Base-by-base conservation (phyloP, 2,888 invertebrate species). In the Schizotus pectinicornis region DNA sequence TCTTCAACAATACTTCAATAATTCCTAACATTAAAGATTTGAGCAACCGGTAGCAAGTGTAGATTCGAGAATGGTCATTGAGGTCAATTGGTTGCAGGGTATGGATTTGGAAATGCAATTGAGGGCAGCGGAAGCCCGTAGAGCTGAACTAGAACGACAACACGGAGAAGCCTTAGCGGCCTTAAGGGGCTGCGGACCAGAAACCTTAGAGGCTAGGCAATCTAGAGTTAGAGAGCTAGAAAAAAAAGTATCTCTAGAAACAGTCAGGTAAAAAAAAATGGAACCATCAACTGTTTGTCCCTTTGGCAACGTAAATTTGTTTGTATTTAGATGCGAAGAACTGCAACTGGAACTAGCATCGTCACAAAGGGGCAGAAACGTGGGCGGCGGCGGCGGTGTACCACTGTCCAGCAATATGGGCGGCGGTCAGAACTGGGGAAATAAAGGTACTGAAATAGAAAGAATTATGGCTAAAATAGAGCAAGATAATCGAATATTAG, bases 391-490 rank as follows among this genome's bases (percentile, higher is more conserved):
- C 62, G 41, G 56, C 67, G 56, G 56, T 38, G 47, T 45, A 36
- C 45, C 54, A 41, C 39, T 70, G 74, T 68, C 79, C 77, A 64
- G 79, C 79, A 70, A 81, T 77, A 68, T 80, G 75, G 80, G 81
- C 74, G 62, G 62, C 53, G 46, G 43, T 77, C 74, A 84, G 74
- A 61, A 72, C 75, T 59, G 82, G 83, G 72, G 83, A 56, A 70
- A 72, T 67, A 80, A 80, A 74, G 74, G 77, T 78, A 86, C 89
- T 37, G 94, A 95, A 82, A 94, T 95, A 78, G 94, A 95, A 81
- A 86, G 93, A 75, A 93, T 95, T 79, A 94, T 95, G 92, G 94
- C 94, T 69, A 95, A 95, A 84, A 93, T 95, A 74, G 94, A 95
- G 81, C 95, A 94, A 81, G 89, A 89, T 82, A 91, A 91, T 82